Percentiles rank a stretch among this genome's conserved stretches.
These are phyloP conservation scores for Arvicola amphibius DNA, from an alignment of 2,797 vertebrate genomes.

Conservation along the genomic window DNA sequence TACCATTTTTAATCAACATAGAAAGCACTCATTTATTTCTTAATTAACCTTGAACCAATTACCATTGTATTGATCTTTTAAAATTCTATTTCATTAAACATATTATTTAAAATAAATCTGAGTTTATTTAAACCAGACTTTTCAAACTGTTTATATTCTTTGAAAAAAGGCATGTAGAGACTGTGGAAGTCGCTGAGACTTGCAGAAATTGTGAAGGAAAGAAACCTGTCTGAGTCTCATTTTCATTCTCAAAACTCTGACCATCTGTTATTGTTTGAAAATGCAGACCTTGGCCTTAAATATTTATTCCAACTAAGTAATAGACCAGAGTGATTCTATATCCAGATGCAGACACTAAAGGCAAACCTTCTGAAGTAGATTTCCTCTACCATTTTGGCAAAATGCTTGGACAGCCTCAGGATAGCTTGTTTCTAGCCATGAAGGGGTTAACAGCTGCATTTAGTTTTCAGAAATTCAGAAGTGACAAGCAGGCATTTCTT, in stretches of 20 bases:
- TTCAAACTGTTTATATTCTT: constrained; percentile 42
- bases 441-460: not conserved
- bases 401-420: not conserved
- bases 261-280: constrained; percentile 43
- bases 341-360: constrained; percentile 26
- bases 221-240: not conserved
- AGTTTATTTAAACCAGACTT: constrained; percentile 36
- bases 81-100: constrained; percentile 17
- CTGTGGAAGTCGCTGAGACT: constrained; percentile 33
- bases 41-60: constrained; percentile 32
- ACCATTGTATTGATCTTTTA: not conserved
- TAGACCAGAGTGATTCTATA: not conserved
- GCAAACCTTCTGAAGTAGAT: constrained; percentile 14
- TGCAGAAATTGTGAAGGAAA: constrained; percentile 52
- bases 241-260: constrained; percentile 48
- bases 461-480: constrained; percentile 47
- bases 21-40: constrained; percentile 20
- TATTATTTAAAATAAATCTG: constrained; percentile 45
- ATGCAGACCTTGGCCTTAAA: constrained; percentile 37
- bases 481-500: not conserved
- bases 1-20: constrained; percentile 34
- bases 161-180: not conserved
- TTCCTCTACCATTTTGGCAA: constrained; percentile 4
- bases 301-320: constrained; percentile 30
- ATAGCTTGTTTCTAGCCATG: not conserved